A percentile compares a stretch with the other conserved stretches of the same genome.
phyloP scores from a whole-genome alignment of 2,797 vertebrate genomes.

The Manis pentadactyla region DNA sequence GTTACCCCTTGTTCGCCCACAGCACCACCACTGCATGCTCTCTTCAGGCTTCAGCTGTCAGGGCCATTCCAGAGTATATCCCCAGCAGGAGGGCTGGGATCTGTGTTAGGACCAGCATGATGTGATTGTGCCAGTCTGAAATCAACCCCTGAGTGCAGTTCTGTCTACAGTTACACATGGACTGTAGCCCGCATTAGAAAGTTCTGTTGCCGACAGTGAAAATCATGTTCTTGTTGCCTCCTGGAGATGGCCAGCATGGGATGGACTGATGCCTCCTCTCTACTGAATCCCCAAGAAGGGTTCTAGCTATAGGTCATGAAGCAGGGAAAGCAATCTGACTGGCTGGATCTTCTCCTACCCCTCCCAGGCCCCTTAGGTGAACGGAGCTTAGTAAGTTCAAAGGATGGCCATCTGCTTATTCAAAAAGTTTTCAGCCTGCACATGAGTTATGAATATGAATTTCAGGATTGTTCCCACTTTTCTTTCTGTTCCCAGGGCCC shows the following conservation, averaged over 20 bases:
- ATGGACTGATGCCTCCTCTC: background rate
- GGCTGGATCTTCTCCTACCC: background rate
- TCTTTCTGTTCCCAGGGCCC: constrained; percentile 77
- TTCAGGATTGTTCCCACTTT: constrained; percentile 25
- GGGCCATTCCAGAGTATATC: background rate
- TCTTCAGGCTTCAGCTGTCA: background rate
- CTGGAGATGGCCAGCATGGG: background rate
- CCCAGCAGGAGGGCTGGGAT: background rate
- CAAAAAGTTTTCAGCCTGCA: background rate
- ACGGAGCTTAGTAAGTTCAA: background rate
- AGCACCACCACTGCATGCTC: accelerated
- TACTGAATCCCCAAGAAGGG: background rate
- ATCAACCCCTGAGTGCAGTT: background rate
- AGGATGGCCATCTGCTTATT: background rate
- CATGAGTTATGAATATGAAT: background rate
- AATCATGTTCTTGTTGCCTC: background rate
- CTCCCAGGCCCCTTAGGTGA: background rate
- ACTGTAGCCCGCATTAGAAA: background rate
- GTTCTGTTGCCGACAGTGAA: background rate
- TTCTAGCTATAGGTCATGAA: background rate
- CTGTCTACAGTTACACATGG: background rate
- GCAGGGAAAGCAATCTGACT: background rate
- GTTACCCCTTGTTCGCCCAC: accelerated
- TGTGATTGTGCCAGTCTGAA: background rate
- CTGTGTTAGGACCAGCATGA: background rate